These are phyloP conservation scores for Adineta ricciae DNA, from an alignment of 2,888 invertebrate genomes.

Conservation along the genomic window DNA sequence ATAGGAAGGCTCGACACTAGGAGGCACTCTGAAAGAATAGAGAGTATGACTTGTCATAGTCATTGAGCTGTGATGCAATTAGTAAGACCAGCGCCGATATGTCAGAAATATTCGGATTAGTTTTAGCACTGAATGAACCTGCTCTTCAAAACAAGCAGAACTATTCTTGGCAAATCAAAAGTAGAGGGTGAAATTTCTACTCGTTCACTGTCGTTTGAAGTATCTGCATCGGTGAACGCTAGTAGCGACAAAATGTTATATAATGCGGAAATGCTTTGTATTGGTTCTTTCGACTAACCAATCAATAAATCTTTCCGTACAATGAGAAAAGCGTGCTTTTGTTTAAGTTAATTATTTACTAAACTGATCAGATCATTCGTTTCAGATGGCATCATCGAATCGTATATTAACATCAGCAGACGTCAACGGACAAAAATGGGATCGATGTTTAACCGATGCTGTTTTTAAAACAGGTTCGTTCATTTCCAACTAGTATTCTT, in stretches of 20 bases:
- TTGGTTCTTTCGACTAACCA: background rate
- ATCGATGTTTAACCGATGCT: slow-evolving; percentile 72
- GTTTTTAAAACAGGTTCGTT: slow-evolving; percentile 54
- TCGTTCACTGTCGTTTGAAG: too few relatives aligned
- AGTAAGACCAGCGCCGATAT: too few relatives aligned
- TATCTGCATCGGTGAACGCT: too few relatives aligned
- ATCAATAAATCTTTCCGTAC: background rate
- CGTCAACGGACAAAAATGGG: slow-evolving; percentile 67
- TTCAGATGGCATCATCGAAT: background rate
- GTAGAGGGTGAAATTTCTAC: too few relatives aligned
- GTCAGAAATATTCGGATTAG: too few relatives aligned
- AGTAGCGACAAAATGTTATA: background rate
- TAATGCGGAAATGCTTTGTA: background rate
- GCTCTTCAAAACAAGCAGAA: too few relatives aligned
- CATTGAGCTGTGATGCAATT: too few relatives aligned
- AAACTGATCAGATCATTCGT: background rate
- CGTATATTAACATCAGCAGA: slow-evolving; percentile 57
- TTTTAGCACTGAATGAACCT: too few relatives aligned
- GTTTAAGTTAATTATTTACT: background rate
- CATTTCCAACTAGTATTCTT: background rate
- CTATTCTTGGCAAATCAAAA: too few relatives aligned
- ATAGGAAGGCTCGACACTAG: too few relatives aligned
- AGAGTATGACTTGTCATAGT: too few relatives aligned
- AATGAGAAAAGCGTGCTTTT: background rate
- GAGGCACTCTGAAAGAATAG: too few relatives aligned